Percentiles rank a stretch among this genome's conserved stretches.
Evolutionary conservation across 2,113 vertebrate genomes (phyloP).

Genomic region (Bufo bufo): DNA sequence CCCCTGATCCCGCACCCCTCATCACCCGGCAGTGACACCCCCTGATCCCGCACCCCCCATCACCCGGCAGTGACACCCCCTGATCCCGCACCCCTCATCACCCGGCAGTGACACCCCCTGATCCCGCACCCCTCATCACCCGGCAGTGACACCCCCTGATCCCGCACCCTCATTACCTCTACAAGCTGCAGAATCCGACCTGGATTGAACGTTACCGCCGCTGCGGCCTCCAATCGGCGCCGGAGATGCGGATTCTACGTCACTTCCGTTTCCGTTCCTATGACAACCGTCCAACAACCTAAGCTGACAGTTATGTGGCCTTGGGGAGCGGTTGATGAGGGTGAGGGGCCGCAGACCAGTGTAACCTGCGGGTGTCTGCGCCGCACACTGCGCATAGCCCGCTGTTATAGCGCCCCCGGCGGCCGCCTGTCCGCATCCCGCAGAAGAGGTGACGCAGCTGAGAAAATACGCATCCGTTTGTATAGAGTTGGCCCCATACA

Average conservation of each 20-base stretch:
- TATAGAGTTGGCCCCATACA: too few relatives aligned
- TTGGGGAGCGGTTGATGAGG: background rate
- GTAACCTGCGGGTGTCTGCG: too few relatives aligned
- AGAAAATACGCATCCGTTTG: too few relatives aligned
- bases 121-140: background rate
- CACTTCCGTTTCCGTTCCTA: background rate
- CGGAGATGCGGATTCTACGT: background rate
- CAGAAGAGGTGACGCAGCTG: too few relatives aligned
- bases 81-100: background rate
- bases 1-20: background rate
- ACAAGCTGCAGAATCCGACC: too few relatives aligned
- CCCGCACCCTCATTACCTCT: background rate
- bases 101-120: background rate
- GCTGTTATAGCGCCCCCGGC: too few relatives aligned
- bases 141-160: background rate
- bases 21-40: background rate
- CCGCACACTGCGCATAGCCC: too few relatives aligned
- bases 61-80: background rate
- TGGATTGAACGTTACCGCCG: constrained; percentile 14
- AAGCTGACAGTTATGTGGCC: background rate
- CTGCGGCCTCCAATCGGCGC: constrained; percentile 6
- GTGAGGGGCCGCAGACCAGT: too few relatives aligned
- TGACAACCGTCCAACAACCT: background rate
- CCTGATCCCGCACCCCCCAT: background rate
- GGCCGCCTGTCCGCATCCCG: too few relatives aligned